Percentiles rank a stretch among this genome's conserved stretches.
phyloP scores from a whole-genome alignment of 2,888 invertebrate species.

The Hydrotaea cyrtoneurina region DNA sequence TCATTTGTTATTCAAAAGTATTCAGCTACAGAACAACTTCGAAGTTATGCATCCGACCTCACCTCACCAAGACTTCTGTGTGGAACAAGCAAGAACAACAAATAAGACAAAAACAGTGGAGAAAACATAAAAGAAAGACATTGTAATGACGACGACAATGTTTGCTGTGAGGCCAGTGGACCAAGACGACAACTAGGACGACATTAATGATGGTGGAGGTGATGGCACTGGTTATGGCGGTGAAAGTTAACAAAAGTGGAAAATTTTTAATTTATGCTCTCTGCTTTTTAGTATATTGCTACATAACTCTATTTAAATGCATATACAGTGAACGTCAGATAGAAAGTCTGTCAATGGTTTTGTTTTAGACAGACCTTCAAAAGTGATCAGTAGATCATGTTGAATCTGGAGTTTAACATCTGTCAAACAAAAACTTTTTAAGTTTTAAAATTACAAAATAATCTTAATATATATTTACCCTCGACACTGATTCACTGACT shows the following conservation, averaged over 20 bases:
- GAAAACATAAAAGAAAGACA: background rate
- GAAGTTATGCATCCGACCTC: background rate
- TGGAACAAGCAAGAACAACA: background rate
- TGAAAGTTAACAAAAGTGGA: constrained; percentile 38
- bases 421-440: too few relatives aligned
- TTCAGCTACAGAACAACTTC: constrained; percentile 28
- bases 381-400: too few relatives aligned
- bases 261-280: constrained; percentile 43
- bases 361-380: too few relatives aligned
- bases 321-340: background rate
- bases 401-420: too few relatives aligned
- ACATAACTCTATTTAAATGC: constrained; percentile 30
- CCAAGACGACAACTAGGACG: background rate
- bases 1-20: constrained; percentile 59
- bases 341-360: background rate
- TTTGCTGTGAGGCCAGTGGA: background rate
- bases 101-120: background rate
- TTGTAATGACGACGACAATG: constrained; percentile 15
- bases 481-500: too few relatives aligned
- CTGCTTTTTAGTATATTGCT: constrained; percentile 25
- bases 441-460: too few relatives aligned
- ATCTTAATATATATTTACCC: too few relatives aligned
- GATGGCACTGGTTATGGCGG: background rate
- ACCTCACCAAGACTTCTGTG: background rate
- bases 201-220: background rate